Evolutionary conservation across 2,888 invertebrate genomes (phyloP).

Genomic region (Melangyna quadrimaculata): DNA sequence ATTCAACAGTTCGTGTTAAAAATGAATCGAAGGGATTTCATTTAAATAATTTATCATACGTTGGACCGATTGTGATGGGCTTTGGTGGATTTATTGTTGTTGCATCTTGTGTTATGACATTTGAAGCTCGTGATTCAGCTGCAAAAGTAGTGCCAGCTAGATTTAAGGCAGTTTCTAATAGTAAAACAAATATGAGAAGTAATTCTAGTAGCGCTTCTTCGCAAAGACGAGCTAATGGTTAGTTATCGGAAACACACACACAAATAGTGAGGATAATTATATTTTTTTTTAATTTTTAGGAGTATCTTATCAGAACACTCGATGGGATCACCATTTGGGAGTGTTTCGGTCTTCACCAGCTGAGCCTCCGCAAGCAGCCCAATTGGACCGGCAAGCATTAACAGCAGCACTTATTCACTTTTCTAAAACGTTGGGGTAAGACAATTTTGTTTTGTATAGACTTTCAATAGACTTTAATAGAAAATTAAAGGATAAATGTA

Average conservation of each 20-base stretch:
- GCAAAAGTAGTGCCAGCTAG: constrained; percentile 94
- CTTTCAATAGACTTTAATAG: too few relatives aligned
- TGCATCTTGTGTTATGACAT: constrained; percentile 99
- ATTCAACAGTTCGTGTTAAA: constrained; percentile 89
- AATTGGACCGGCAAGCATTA: constrained; percentile 81
- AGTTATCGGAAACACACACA: constrained; percentile 34
- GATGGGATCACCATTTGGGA: constrained; percentile 86
- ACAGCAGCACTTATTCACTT: constrained; percentile 82
- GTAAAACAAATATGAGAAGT: constrained; percentile 76
- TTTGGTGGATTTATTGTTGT: constrained; percentile 98
- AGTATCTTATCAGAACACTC: constrained; percentile 75
- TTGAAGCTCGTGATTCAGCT: constrained; percentile 96
- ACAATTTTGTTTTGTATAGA: constrained; percentile 32
- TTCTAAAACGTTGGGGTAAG: constrained; percentile 78
- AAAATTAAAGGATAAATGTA: too few relatives aligned
- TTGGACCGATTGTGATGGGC: constrained; percentile 99
- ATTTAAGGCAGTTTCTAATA: constrained; percentile 81
- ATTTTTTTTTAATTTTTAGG: constrained; percentile 30
- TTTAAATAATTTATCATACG: constrained; percentile 94
- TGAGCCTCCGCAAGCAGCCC: constrained; percentile 79
- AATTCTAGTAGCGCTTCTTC: constrained; percentile 79
- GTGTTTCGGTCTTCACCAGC: constrained; percentile 85
- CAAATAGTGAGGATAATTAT: neutral
- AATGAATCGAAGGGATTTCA: constrained; percentile 92
- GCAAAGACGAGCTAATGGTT: constrained; percentile 79